Evolutionary conservation across 2,797 vertebrate species (phyloP).

Genomic region (Acipenser transmontanus): DNA sequence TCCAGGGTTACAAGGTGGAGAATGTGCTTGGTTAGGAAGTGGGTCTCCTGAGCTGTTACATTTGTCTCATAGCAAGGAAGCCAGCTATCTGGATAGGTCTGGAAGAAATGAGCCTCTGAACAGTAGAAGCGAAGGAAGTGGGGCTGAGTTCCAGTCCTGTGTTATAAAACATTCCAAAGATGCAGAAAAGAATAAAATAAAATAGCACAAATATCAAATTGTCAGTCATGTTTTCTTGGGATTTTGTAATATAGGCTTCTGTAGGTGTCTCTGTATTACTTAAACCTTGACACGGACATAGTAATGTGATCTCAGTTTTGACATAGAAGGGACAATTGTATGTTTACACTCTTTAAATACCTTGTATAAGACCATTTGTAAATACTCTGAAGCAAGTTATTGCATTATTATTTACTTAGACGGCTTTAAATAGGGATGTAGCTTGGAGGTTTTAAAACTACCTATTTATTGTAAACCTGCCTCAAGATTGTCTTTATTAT

Average conservation of each 20-base stretch:
- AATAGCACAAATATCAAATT: background rate
- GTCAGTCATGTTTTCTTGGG: background rate
- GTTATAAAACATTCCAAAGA: background rate
- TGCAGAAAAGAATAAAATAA: background rate
- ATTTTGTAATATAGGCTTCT: background rate
- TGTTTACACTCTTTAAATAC: no score
- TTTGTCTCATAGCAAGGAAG: constrained; percentile 63
- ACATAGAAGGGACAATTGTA: no score
- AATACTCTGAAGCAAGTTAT: no score
- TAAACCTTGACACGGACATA: no score
- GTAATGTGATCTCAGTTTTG: no score
- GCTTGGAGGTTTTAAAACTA: no score
- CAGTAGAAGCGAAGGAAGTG: background rate
- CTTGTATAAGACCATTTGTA: no score
- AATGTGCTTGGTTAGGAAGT: constrained; percentile 80
- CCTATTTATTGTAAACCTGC: no score
- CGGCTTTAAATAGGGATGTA: no score
- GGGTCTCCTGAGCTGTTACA: constrained; percentile 67
- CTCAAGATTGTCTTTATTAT: no score
- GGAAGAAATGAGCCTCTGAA: constrained; percentile 76
- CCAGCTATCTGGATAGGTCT: constrained; percentile 60
- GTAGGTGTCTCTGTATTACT: no score
- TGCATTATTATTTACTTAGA: no score
- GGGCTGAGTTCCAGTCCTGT: background rate
- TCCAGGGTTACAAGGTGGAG: constrained; percentile 77